phyloP scores from a whole-genome alignment of 2,113 vertebrate genomes.

The Glaucomys volans region DNA sequence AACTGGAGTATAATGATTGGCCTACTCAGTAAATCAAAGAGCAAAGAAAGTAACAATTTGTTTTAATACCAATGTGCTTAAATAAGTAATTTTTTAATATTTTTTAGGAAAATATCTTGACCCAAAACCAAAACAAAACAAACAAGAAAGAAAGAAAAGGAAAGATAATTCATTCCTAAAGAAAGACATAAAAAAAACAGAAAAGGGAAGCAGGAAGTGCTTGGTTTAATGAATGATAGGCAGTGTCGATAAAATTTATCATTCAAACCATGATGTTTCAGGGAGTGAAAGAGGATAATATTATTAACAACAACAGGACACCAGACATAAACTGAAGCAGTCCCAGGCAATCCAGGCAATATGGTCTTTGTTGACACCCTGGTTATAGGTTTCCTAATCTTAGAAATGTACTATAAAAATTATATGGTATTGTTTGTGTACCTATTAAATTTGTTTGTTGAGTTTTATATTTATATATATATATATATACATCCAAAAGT shows the following conservation, averaged over 20 bases:
- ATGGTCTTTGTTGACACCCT: not conserved
- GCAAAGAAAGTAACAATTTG: not conserved
- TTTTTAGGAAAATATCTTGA: not conserved
- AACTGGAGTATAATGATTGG: not conserved
- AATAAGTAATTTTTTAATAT: not conserved
- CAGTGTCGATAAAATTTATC: not conserved
- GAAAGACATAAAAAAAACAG: not conserved
- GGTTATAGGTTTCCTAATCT: not conserved
- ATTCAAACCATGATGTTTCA: not conserved
- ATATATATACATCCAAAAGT: not conserved
- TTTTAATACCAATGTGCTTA: not conserved
- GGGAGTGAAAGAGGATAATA: not conserved
- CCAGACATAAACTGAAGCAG: not conserved
- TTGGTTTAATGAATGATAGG: not conserved
- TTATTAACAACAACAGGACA: not conserved
- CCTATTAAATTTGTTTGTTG: not conserved
- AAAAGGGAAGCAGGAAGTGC: not conserved
- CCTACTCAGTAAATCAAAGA: not conserved
- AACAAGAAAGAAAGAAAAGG: not conserved
- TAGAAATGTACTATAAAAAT: not conserved
- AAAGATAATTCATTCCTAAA: not conserved
- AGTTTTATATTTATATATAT: not conserved
- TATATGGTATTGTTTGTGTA: not conserved
- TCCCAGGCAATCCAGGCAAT: not conserved
- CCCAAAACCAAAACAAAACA: not conserved